phyloP scores from a whole-genome alignment of 2,888 invertebrate genomes.

The Pachliopta kotzebuea region DNA sequence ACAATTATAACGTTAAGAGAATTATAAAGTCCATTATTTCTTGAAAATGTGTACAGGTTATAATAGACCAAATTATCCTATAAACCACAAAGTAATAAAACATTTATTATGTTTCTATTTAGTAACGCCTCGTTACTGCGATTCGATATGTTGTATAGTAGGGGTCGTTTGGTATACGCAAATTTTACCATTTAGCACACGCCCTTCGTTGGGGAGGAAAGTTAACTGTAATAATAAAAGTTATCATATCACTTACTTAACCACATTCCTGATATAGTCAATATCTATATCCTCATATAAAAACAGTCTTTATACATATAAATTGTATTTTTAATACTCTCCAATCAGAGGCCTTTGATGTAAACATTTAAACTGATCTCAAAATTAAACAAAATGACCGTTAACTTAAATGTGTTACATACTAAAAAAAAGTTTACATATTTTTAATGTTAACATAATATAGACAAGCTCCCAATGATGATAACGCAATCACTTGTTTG shows the following conservation, averaged over 20 bases:
- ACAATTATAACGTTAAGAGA: neutral
- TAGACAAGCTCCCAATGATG: constrained; percentile 15
- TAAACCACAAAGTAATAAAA: constrained; percentile 12
- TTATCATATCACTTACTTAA: neutral
- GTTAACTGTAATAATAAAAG: constrained; percentile 3
- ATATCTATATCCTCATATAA: neutral
- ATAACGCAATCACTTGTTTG: constrained; percentile 5
- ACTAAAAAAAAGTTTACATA: too few relatives aligned
- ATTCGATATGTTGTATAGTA: constrained; percentile 7
- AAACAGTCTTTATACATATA: neutral
- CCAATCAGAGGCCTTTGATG: too few relatives aligned
- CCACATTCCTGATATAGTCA: neutral
- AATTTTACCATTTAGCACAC: constrained; percentile 18
- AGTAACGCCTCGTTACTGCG: constrained; percentile 22
- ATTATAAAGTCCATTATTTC: neutral
- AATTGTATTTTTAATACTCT: too few relatives aligned
- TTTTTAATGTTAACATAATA: constrained; percentile 10
- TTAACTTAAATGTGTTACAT: too few relatives aligned
- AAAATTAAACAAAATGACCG: too few relatives aligned
- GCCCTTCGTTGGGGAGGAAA: constrained; percentile 5
- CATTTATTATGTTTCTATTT: constrained; percentile 19
- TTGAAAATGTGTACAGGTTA: neutral
- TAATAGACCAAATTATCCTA: neutral
- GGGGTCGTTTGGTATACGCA: constrained; percentile 20
- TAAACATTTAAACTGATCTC: too few relatives aligned